Evolutionary conservation across 2,888 invertebrate genomes (phyloP).

Genomic region (Melanchra persicariae): DNA sequence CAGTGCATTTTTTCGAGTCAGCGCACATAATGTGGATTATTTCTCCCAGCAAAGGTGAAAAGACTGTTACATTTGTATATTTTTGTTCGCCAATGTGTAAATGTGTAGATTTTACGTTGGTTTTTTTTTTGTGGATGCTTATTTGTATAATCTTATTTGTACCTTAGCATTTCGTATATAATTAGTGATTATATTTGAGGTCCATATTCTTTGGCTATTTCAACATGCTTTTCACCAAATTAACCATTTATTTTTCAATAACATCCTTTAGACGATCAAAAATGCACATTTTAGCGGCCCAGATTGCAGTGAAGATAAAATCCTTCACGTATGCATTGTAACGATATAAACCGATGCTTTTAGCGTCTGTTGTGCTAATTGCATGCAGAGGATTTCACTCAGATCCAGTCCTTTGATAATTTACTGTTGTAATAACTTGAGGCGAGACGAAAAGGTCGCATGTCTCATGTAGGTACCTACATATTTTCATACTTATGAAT

Average conservation of each 20-base stretch:
- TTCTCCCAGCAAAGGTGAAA: too few species aligned
- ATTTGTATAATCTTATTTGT: too few species aligned
- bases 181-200: too few species aligned
- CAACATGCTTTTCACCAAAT: neutral
- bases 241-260: neutral
- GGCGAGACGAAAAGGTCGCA: constrained; percentile 41
- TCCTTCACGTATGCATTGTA: constrained; percentile 70
- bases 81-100: too few species aligned
- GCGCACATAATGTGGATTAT: too few species aligned
- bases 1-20: too few species aligned
- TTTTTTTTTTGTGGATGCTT: too few species aligned
- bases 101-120: too few species aligned
- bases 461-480: neutral
- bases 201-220: too few species aligned
- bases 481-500: constrained; percentile 8
- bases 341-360: constrained; percentile 73
- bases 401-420: constrained; percentile 68
- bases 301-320: constrained; percentile 66
- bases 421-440: constrained; percentile 64
- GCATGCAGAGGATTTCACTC: constrained; percentile 68
- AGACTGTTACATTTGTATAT: too few species aligned
- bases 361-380: constrained; percentile 74
- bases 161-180: too few species aligned
- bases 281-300: constrained; percentile 54
- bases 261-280: neutral